Percentiles rank a stretch among this genome's conserved stretches.
Conservation (phyloP, 2,888 invertebrate species). For the Pterobdella sp. region DNA sequence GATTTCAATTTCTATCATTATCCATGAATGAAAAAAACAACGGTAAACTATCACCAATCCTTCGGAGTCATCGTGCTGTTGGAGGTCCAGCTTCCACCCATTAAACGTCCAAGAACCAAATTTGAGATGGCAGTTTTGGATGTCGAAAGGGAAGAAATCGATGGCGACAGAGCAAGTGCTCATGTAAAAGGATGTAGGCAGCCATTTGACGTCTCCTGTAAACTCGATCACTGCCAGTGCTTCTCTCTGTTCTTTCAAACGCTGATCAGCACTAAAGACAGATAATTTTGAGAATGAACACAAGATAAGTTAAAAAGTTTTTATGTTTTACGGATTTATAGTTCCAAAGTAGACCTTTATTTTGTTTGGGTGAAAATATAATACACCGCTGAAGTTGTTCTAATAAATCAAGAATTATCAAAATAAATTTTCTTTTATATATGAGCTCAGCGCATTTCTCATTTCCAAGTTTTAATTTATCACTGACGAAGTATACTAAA, state of each 20-base stretch:
- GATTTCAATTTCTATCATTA: too few relatives aligned
- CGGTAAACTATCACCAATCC: background rate
- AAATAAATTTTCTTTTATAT: background rate
- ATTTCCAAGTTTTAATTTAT: too few relatives aligned
- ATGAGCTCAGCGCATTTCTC: too few relatives aligned
- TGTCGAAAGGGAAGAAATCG: slow-evolving; percentile 50
- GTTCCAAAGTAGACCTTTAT: background rate
- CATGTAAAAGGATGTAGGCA: slow-evolving; percentile 48
- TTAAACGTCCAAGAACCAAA: slow-evolving; percentile 52
- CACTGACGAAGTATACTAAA: too few relatives aligned
- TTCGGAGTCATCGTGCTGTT: slow-evolving; percentile 23
- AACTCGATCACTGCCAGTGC: slow-evolving; percentile 45
- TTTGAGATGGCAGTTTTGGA: slow-evolving; percentile 48
- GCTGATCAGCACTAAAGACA: slow-evolving; percentile 48
- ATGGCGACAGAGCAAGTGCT: slow-evolving; percentile 50
- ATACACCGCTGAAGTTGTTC: background rate
- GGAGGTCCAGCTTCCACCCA: slow-evolving; percentile 40
- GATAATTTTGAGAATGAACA: too few relatives aligned
- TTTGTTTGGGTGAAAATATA: background rate
- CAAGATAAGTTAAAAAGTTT: slow-evolving; percentile 28
- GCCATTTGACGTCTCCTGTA: slow-evolving; percentile 44
- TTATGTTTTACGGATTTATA: background rate
- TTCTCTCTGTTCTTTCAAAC: slow-evolving; percentile 49
- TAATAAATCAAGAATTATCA: background rate
- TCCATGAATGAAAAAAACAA: too few relatives aligned